These are phyloP conservation scores for Donacobius atricapilla DNA, from an alignment of 2,113 vertebrate genomes.

Conservation along the genomic window DNA sequence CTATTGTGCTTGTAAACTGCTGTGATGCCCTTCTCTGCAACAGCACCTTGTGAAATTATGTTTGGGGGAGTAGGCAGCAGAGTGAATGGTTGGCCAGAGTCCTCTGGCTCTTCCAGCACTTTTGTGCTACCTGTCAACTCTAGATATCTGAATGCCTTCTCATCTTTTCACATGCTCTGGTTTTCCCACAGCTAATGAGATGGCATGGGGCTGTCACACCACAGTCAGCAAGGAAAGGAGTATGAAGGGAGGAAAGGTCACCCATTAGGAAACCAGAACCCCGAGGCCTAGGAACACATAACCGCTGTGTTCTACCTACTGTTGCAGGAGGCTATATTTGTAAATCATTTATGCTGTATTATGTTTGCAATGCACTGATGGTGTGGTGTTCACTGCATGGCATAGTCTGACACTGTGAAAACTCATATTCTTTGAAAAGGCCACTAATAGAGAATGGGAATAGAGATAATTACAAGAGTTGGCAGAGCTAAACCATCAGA, in stretches of 20 bases:
- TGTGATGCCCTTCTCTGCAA: neutral
- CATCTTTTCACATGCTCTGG: neutral
- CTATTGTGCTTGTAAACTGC: neutral
- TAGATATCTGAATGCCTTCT: neutral
- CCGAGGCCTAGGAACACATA: neutral
- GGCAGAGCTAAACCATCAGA: slow-evolving; percentile 51
- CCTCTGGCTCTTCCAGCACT: neutral
- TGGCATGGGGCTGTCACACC: neutral
- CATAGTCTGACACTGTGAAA: slow-evolving; percentile 29
- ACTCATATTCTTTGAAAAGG: slow-evolving; percentile 49
- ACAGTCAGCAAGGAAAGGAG: neutral
- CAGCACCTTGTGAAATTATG: neutral
- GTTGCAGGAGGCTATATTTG: neutral
- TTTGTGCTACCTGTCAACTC: neutral
- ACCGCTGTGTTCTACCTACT: neutral
- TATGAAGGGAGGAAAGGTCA: neutral
- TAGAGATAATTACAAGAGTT: slow-evolving; percentile 51
- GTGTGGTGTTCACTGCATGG: neutral
- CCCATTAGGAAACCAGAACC: neutral
- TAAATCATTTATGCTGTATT: neutral
- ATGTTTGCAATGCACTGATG: neutral
- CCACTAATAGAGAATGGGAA: slow-evolving; percentile 33
- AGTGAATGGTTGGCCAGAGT: neutral
- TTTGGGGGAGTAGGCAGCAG: neutral
- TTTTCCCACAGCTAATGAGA: slow-evolving; percentile 5